A percentile compares a stretch with the other conserved stretches of the same genome.
These are phyloP conservation scores for Electrona antarctica DNA, from an alignment of 2,113 vertebrate genomes.

Conservation along the genomic window DNA sequence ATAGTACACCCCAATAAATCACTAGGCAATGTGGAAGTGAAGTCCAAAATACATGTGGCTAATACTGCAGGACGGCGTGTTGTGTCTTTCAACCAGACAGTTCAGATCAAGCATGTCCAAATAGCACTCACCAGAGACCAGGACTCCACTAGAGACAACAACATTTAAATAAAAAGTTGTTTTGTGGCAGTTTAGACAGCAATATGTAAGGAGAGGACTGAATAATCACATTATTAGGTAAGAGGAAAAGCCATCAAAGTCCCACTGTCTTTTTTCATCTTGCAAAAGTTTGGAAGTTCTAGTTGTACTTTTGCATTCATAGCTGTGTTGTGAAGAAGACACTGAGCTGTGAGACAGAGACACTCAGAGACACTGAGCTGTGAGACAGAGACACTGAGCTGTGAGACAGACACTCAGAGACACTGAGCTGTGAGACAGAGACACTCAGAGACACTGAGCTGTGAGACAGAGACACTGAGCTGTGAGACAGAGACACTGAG, in stretches of 20 bases:
- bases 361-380: constrained; percentile 16
- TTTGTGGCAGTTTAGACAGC: constrained; percentile 15
- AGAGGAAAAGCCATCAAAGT: too few relatives aligned
- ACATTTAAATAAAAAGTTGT: constrained; percentile 7
- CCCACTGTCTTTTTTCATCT: too few relatives aligned
- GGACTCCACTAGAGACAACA: constrained; percentile 15
- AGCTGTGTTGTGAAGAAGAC: too few relatives aligned
- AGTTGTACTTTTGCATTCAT: too few relatives aligned
- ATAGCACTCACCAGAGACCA: background rate
- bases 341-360: too few relatives aligned
- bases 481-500: constrained; percentile 23
- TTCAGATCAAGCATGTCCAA: background rate
- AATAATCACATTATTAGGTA: constrained; percentile 8
- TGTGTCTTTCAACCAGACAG: too few relatives aligned
- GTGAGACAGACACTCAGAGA: too few relatives aligned
- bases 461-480: constrained; percentile 21
- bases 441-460: constrained; percentile 15
- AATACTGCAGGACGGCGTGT: too few relatives aligned
- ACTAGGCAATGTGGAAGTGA: too few relatives aligned
- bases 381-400: constrained; percentile 21
- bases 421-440: constrained; percentile 13
- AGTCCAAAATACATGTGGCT: too few relatives aligned
- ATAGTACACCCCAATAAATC: too few relatives aligned
- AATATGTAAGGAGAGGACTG: background rate
- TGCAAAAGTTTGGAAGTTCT: too few relatives aligned